These are phyloP conservation scores for Agapetus fuscipes DNA, from an alignment of 2,888 invertebrate genomes.

Conservation along the genomic window DNA sequence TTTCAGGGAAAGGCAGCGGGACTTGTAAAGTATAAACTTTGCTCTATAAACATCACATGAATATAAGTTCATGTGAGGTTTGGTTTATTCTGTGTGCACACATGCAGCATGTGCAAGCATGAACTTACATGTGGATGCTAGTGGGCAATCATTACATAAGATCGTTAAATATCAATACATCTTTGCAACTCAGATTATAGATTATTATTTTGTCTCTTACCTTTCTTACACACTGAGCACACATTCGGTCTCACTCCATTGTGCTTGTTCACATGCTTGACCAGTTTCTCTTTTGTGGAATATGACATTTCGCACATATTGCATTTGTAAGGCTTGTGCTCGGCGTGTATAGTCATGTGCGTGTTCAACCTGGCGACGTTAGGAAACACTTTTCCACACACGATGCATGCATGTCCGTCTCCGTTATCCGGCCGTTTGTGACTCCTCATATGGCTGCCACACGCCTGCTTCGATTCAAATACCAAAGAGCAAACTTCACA, in stretches of 20 bases:
- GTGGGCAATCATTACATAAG: no score
- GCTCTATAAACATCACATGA: no score
- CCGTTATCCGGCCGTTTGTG: slow-evolving; percentile 4
- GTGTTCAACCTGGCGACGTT: slow-evolving; percentile 18
- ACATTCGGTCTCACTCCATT: slow-evolving; percentile 5
- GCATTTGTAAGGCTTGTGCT: slow-evolving; percentile 1
- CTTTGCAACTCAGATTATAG: no score
- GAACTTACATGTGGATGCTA: no score
- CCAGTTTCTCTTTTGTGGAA: not conserved
- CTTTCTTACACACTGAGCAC: slow-evolving; percentile 4
- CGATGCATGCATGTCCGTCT: slow-evolving; percentile 1
- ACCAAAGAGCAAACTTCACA: slow-evolving; percentile 7
- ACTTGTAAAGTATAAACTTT: no score
- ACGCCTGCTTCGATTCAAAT: slow-evolving; percentile 7
- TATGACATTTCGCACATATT: slow-evolving; percentile 1
- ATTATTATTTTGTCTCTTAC: no score
- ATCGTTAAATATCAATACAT: no score
- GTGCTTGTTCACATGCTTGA: slow-evolving; percentile 5
- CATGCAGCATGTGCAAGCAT: no score
- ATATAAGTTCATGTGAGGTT: no score
- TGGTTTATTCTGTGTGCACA: no score
- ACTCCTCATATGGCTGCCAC: slow-evolving; percentile 11
- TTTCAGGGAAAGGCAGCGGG: no score
- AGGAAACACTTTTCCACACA: slow-evolving; percentile 5
- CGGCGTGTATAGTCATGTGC: slow-evolving; percentile 22